Evolutionary conservation across 2,888 invertebrate species (phyloP).

Genomic region (Sabatieria punctata): DNA sequence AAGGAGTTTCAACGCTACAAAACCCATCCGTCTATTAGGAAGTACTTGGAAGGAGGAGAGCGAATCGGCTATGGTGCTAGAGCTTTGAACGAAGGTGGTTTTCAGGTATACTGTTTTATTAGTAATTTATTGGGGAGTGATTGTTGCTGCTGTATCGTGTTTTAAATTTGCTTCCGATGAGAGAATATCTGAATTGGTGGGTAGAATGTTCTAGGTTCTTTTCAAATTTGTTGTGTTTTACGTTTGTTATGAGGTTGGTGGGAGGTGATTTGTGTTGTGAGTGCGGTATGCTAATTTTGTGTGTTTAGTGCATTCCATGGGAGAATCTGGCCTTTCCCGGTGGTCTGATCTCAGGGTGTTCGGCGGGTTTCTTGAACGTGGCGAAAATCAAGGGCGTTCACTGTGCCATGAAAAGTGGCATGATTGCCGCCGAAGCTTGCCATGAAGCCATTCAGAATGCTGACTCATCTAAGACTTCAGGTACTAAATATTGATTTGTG

Average conservation of each 20-base stretch:
- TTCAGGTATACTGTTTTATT: conserved; percentile 44
- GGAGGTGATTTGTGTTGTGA: too few species aligned
- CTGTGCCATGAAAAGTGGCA: conserved; percentile 93
- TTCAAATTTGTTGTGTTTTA: background rate
- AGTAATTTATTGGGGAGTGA: too few species aligned
- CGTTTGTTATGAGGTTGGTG: too few species aligned
- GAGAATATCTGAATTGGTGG: background rate
- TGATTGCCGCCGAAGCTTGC: conserved; percentile 80
- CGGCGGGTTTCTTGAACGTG: conserved; percentile 82
- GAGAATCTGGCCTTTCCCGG: too few species aligned
- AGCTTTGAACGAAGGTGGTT: conserved; percentile 89
- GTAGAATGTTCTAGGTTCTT: background rate
- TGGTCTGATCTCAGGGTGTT: conserved; percentile 68
- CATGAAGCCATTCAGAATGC: conserved; percentile 52
- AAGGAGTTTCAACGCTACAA: conserved; percentile 85
- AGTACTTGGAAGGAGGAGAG: conserved; percentile 58
- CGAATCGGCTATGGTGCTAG: conserved; percentile 87
- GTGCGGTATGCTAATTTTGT: too few species aligned
- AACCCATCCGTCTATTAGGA: conserved; percentile 66
- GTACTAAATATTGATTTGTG: too few species aligned
- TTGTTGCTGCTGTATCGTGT: too few species aligned
- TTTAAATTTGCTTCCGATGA: too few species aligned
- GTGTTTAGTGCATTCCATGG: too few species aligned
- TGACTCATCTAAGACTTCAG: background rate
- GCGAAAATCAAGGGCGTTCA: conserved; percentile 89